Evolutionary conservation across 2,113 vertebrate genomes (phyloP).

Genomic region (Labeo rohita): DNA sequence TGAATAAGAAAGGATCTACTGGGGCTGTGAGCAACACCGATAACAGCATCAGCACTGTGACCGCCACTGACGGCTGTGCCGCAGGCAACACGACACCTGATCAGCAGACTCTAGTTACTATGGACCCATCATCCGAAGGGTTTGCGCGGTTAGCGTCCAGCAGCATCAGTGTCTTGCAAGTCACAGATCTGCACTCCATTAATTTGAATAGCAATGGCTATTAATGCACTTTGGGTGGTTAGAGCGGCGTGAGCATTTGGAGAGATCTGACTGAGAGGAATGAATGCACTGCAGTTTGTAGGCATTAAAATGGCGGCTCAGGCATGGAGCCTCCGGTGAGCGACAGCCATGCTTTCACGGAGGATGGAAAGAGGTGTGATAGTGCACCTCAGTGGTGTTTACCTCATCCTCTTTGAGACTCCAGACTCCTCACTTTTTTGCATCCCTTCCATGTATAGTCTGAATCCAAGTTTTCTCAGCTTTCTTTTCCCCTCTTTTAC

Average conservation of each 20-base stretch:
- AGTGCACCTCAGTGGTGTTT: background rate
- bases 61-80: constrained; percentile 62
- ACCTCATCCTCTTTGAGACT: background rate
- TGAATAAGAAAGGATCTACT: constrained; percentile 85
- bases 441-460: constrained; percentile 9
- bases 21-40: background rate
- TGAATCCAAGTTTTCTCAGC: background rate
- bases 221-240: constrained; percentile 68
- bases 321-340: background rate
- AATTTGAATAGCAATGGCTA: constrained; percentile 92
- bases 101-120: constrained; percentile 83
- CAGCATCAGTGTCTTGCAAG: constrained; percentile 94
- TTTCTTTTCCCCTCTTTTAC: background rate
- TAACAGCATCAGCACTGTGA: background rate
- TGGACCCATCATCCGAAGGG: constrained; percentile 93
- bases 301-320: background rate
- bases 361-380: constrained; percentile 4
- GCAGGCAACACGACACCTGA: constrained; percentile 66
- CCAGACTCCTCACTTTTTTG: background rate
- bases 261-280: constrained; percentile 17
- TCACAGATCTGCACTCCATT: constrained; percentile 89
- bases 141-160: constrained; percentile 88
- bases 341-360: background rate
- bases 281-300: constrained; percentile 24
- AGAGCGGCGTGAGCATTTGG: background rate